Evolutionary conservation across 2,888 invertebrate genomes (phyloP).

Genomic region (Seira ritae): DNA sequence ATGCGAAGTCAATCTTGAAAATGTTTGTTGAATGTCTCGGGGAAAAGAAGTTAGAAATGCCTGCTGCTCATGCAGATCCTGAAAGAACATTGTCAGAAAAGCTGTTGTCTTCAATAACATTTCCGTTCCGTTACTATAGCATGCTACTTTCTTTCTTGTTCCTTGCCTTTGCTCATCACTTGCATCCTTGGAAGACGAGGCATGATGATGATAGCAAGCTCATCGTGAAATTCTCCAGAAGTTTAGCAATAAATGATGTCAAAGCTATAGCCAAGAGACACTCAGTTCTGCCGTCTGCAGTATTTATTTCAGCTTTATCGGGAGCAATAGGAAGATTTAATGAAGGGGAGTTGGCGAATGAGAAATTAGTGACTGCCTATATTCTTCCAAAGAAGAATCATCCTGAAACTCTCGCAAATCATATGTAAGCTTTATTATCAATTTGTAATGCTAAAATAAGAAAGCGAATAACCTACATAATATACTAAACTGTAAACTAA

Average conservation of each 20-base stretch:
- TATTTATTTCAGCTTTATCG: background rate
- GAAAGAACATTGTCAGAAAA: background rate
- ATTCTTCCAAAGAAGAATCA: conserved; percentile 17
- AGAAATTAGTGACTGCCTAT: background rate
- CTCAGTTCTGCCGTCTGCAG: background rate
- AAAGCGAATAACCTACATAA: too few relatives aligned
- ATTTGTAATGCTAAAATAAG: too few relatives aligned
- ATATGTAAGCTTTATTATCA: background rate
- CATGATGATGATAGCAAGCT: background rate
- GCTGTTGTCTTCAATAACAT: background rate
- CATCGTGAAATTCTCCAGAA: background rate
- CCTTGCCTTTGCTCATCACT: background rate
- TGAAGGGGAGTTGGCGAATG: background rate
- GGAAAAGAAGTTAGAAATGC: background rate
- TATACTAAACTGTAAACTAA: too few relatives aligned
- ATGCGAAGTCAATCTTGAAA: conserved; percentile 25
- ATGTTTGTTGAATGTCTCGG: conserved; percentile 41
- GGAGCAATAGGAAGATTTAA: conserved; percentile 12
- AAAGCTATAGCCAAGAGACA: conserved; percentile 19
- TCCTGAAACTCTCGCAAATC: conserved; percentile 14
- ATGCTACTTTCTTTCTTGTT: background rate
- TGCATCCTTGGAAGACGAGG: conserved; percentile 28
- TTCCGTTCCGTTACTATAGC: background rate
- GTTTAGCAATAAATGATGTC: background rate
- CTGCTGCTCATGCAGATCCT: background rate